Evolutionary conservation across 2,113 vertebrate genomes (phyloP).

Genomic region (Gavia stellata): DNA sequence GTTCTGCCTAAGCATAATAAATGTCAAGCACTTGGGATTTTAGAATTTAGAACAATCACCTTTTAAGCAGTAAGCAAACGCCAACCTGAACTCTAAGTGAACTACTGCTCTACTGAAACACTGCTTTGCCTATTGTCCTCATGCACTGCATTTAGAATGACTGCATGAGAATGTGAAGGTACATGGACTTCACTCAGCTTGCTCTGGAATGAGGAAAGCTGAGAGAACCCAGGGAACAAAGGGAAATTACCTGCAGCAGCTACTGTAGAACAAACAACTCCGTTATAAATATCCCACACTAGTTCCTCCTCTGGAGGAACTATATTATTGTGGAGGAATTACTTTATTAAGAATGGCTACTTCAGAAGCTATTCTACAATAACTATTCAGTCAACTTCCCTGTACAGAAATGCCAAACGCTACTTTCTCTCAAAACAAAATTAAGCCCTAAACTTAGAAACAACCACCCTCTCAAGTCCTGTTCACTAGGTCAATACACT

Average conservation of each 20-base stretch:
- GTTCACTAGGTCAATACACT: neutral
- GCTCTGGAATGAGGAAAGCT: neutral
- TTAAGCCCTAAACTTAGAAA: slow-evolving; percentile 1
- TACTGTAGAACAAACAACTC: neutral
- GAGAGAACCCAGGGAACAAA: slow-evolving; percentile 19
- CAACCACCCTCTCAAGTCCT: neutral
- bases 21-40: neutral
- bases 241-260: slow-evolving; percentile 30
- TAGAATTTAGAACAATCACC: neutral
- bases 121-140: slow-evolving; percentile 7
- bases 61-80: neutral
- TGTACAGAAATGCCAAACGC: neutral
- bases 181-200: neutral
- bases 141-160: neutral
- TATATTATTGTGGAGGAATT: neutral
- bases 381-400: slow-evolving; percentile 47
- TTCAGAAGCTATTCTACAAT: slow-evolving; percentile 13
- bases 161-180: neutral
- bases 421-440: neutral
- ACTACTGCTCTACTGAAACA: neutral
- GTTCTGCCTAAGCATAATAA: neutral
- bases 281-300: neutral
- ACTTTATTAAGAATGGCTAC: slow-evolving; percentile 16
- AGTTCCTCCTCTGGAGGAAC: slow-evolving; percentile 11
- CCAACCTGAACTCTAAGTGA: slow-evolving; percentile 33